Percentiles rank a stretch among this genome's conserved stretches.
Evolutionary conservation across 92 coral and sea anemone genomes (phyloP).

Genomic region (Palythoa heliodiscus): DNA sequence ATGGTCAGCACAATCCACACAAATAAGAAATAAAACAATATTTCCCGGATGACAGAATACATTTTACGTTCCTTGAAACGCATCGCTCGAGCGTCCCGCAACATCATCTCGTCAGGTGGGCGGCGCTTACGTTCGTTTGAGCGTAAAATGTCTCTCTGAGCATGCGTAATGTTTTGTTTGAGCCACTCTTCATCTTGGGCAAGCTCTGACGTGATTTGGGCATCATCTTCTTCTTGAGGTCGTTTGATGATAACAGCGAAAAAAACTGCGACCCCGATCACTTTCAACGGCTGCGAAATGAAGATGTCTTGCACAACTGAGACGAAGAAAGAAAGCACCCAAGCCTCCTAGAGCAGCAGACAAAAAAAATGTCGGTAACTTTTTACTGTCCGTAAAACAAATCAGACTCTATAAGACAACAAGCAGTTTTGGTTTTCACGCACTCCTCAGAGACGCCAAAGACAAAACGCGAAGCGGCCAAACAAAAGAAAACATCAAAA

Average conservation of each 20-base stretch:
- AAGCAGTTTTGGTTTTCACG: no score
- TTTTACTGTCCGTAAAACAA: no score
- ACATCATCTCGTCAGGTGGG: conserved; percentile 79
- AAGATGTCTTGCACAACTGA: conserved; percentile 89
- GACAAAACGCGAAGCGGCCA: no score
- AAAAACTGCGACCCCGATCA: conserved; percentile 80
- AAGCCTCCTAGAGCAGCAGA: conserved; percentile 45
- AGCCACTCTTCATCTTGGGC: conserved; percentile 93
- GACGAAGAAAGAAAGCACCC: conserved; percentile 85
- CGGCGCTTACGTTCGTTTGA: conserved; percentile 49
- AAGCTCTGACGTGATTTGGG: conserved; percentile 77
- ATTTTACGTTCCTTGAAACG: conserved; percentile 91
- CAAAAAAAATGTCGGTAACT: background rate
- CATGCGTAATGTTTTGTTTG: conserved; percentile 62
- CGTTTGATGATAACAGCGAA: conserved; percentile 83
- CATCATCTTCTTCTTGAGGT: conserved; percentile 83
- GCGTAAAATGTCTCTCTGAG: conserved; percentile 50
- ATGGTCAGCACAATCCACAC: conserved; percentile 90
- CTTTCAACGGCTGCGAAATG: conserved; percentile 90
- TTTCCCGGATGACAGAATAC: conserved; percentile 86
- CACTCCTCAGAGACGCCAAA: no score
- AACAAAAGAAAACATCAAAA: no score
- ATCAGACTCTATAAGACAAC: no score
- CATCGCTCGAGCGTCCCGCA: conserved; percentile 75
- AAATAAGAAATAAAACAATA: conserved; percentile 80